Evolutionary conservation across 2,888 invertebrate genomes (phyloP), one percentile per base, ranked within the genome.

Genomic region (Nipponacmea schrenckii): DNA sequence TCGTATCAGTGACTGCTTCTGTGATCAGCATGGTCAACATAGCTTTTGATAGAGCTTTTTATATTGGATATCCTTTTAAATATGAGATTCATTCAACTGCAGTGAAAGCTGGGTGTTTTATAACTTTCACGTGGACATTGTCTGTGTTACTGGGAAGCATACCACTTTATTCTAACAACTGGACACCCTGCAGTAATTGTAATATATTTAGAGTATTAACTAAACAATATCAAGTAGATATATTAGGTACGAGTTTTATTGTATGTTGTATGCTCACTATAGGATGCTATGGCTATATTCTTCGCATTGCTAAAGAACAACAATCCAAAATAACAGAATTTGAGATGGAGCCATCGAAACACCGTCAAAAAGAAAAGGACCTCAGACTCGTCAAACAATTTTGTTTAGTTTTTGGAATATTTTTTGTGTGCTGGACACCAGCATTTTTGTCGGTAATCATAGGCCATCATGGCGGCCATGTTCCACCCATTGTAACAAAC

Each of bases 341-440:
- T 24, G 24, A 20, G 12, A 24, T 24, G n/a, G 0, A 20, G 14
- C 56, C 20, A 7, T 56, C 24, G 20, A 56, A 24, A 10, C 20
- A 56, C 2, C 24, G 20, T 24, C 8, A 20, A 56, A 24, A 12
- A 14, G 56, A 20, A 56, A 10, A 56, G 4, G 56, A 56, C 14
- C 56, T 56, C 56, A 56, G 24, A 14, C 67, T 70, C 17, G 67
- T 72, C 1, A 74, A 71, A 50, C 44, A 73, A 66, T 65, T 77
- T 27, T 45, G 71, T 39, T 15, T 74, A 44, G 77, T 74, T 15
- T 77, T 71, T 63, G 74, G 74, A 8, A 45, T 77, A 0, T 77
- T 74, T 66, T 73, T 74, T 48, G 39, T 69, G 39, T 69, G 73
- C 44, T 77, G 74, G 74, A 64, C 44, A 17, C 77, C 77, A 24